phyloP scores from a whole-genome alignment of 2,113 vertebrate species.

The Pantherophis guttatus region DNA sequence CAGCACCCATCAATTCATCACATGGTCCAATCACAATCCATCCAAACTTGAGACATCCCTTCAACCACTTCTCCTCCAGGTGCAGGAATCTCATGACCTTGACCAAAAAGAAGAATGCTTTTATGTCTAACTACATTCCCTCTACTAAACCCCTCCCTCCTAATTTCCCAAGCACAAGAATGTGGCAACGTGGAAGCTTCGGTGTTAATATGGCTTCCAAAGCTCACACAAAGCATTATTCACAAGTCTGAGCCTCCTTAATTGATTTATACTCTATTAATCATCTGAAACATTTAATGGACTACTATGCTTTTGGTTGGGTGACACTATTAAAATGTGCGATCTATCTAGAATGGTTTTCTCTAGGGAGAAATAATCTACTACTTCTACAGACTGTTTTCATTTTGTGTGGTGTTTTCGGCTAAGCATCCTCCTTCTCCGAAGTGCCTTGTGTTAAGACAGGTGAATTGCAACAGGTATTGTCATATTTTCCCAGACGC shows the following conservation, averaged over 20 bases:
- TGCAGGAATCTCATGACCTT: no score
- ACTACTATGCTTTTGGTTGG: not conserved
- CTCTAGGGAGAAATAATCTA: not conserved
- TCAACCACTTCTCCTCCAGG: no score
- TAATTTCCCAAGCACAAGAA: no score
- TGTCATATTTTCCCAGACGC: not conserved
- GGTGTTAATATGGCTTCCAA: no score
- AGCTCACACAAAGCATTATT: not conserved
- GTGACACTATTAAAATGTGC: not conserved
- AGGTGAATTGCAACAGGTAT: not conserved
- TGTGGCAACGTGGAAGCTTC: no score
- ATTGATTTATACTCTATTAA: not conserved
- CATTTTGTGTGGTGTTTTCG: not conserved
- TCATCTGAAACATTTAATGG: not conserved
- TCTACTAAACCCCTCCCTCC: no score
- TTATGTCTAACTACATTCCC: no score
- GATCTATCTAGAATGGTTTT: not conserved
- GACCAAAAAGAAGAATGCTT: no score
- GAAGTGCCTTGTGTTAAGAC: not conserved
- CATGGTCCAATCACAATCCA: no score
- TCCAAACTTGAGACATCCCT: no score
- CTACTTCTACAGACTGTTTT: not conserved
- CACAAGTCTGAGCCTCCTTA: not conserved
- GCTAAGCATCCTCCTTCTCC: not conserved
- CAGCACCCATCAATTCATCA: no score